phyloP scores from a whole-genome alignment of 2,113 vertebrate species.

The Mungos mungo region DNA sequence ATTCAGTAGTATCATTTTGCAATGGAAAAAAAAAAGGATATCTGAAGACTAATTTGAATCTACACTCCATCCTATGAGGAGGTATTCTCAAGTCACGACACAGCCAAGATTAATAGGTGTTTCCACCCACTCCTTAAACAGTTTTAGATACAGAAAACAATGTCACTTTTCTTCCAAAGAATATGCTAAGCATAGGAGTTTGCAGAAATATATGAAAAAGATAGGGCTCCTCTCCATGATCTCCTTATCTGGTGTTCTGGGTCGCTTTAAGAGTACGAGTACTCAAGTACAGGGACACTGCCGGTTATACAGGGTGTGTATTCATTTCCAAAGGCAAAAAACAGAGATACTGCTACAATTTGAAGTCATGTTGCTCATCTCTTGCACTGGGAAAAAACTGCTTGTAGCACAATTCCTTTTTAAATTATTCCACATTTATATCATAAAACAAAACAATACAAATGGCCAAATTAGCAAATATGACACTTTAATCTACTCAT shows the following conservation, averaged over 20 bases:
- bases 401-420: constrained; percentile 33
- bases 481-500: neutral
- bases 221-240: neutral
- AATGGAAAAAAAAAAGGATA: neutral
- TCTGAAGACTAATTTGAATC: constrained; percentile 42
- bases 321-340: constrained; percentile 51
- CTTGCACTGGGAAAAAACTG: neutral
- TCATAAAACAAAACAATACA: constrained; percentile 63
- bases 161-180: constrained; percentile 59
- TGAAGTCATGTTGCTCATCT: constrained; percentile 29
- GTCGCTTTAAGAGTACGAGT: neutral
- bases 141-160: constrained; percentile 72
- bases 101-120: constrained; percentile 62
- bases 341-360: neutral
- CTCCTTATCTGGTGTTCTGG: neutral
- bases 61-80: neutral
- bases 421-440: constrained; percentile 37
- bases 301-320: neutral
- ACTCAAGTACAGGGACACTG: neutral
- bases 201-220: constrained; percentile 45
- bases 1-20: neutral
- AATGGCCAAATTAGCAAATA: constrained; percentile 56
- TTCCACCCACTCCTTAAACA: constrained; percentile 68
- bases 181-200: constrained; percentile 16
- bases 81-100: constrained; percentile 69